Conservation (phyloP, 2,797 vertebrate genomes). For the Enteromius unitaeniatus region DNA sequence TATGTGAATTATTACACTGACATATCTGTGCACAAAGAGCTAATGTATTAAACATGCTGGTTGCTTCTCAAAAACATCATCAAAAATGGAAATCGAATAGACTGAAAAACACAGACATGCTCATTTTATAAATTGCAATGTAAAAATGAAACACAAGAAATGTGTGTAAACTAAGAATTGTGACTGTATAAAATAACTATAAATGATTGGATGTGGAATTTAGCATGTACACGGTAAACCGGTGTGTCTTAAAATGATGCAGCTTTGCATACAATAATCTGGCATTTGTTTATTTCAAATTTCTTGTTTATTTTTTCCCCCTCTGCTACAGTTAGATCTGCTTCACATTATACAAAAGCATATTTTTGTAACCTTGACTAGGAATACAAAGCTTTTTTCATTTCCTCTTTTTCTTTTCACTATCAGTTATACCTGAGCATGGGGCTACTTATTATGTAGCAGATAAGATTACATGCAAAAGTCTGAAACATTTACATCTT, state of each 20-base stretch:
- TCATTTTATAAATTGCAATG: background rate
- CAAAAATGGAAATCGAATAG: background rate
- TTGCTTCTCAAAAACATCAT: background rate
- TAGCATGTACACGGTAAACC: background rate
- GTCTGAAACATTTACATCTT: constrained; percentile 55
- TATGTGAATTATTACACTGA: background rate
- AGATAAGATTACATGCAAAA: constrained; percentile 69
- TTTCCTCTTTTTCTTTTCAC: constrained; percentile 50
- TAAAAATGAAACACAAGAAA: background rate
- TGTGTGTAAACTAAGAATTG: background rate
- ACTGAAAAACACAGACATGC: background rate
- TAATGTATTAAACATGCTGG: background rate
- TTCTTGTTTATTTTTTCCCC: background rate
- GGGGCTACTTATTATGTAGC: constrained; percentile 64
- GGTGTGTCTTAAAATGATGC: background rate
- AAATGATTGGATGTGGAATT: background rate
- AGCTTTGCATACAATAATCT: background rate
- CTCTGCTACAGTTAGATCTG: background rate
- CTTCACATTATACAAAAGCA: constrained; percentile 18
- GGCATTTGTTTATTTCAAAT: background rate
- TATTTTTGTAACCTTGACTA: constrained; percentile 21
- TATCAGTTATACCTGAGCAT: constrained; percentile 50
- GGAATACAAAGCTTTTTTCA: constrained; percentile 21
- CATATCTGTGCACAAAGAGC: background rate
- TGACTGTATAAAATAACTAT: background rate